Percentiles rank a stretch among this genome's conserved stretches.
phyloP scores from a whole-genome alignment of 2,113 vertebrate species.

The Myotis yumanensis region DNA sequence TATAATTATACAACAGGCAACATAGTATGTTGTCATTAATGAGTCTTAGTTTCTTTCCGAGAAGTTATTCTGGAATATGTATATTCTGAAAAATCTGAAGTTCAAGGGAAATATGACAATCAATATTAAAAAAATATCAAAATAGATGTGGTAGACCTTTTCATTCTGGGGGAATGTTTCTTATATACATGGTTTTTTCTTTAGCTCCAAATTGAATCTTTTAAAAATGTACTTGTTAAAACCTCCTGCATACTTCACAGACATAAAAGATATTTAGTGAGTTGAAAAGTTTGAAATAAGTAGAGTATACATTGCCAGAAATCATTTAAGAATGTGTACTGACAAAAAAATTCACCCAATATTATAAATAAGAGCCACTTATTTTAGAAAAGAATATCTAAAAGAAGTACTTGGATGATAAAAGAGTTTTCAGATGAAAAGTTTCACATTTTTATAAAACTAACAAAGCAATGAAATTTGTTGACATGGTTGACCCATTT shows the following conservation, averaged over 20 bases:
- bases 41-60: constrained; percentile 16
- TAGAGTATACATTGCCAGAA: neutral
- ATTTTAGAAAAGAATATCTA: constrained; percentile 5
- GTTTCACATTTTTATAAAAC: constrained; percentile 16
- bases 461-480: constrained; percentile 1
- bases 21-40: constrained; percentile 21
- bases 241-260: neutral
- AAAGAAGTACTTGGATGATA: neutral
- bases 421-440: constrained; percentile 1
- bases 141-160: neutral
- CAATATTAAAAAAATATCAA: constrained; percentile 33
- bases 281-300: neutral
- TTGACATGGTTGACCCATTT: neutral
- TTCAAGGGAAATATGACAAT: constrained; percentile 11
- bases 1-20: neutral
- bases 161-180: neutral
- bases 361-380: neutral
- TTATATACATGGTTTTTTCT: neutral
- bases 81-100: neutral
- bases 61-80: neutral
- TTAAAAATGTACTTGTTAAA: constrained; percentile 11
- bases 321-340: neutral
- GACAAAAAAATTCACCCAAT: neutral
- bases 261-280: neutral
- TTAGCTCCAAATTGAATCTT: constrained; percentile 29